Evolutionary conservation across 2,113 vertebrate species (phyloP).

Genomic region (Prolemur simus): DNA sequence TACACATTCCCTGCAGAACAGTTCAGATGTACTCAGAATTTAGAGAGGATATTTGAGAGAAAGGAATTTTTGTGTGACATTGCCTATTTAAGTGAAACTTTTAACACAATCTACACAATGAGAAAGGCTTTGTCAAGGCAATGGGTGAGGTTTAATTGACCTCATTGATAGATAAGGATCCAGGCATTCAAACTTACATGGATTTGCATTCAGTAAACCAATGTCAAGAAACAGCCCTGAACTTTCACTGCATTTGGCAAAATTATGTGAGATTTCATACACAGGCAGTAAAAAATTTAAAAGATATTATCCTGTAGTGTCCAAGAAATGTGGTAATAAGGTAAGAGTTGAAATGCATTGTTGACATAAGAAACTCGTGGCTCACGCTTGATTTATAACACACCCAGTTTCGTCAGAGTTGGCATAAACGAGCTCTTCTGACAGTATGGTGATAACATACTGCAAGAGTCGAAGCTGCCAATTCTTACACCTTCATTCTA

Average conservation of each 20-base stretch:
- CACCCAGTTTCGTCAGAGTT: slow-evolving; percentile 79
- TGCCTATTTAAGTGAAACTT: slow-evolving; percentile 57
- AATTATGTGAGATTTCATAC: slow-evolving; percentile 69
- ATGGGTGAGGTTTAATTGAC: slow-evolving; percentile 73
- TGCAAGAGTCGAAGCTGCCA: slow-evolving; percentile 75
- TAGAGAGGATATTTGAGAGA: background rate
- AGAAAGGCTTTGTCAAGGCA: slow-evolving; percentile 64
- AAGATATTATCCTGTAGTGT: slow-evolving; percentile 71
- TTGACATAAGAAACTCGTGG: slow-evolving; percentile 79
- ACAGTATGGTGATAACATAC: slow-evolving; percentile 80
- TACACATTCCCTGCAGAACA: background rate
- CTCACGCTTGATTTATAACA: slow-evolving; percentile 79
- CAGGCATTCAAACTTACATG: slow-evolving; percentile 48
- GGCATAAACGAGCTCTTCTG: slow-evolving; percentile 74
- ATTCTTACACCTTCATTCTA: slow-evolving; percentile 84
- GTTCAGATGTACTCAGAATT: rapidly evolving
- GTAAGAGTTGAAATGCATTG: slow-evolving; percentile 81
- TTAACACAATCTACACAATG: slow-evolving; percentile 14
- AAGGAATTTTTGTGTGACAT: slow-evolving; percentile 48
- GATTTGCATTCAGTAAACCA: slow-evolving; percentile 71
- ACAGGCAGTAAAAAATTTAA: slow-evolving; percentile 69
- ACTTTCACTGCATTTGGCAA: slow-evolving; percentile 72
- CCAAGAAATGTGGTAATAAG: slow-evolving; percentile 83
- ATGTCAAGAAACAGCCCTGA: slow-evolving; percentile 69
- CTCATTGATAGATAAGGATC: slow-evolving; percentile 67